These are phyloP conservation scores for Xestobium rufovillosum DNA, from an alignment of 2,888 invertebrate species.

Conservation along the genomic window DNA sequence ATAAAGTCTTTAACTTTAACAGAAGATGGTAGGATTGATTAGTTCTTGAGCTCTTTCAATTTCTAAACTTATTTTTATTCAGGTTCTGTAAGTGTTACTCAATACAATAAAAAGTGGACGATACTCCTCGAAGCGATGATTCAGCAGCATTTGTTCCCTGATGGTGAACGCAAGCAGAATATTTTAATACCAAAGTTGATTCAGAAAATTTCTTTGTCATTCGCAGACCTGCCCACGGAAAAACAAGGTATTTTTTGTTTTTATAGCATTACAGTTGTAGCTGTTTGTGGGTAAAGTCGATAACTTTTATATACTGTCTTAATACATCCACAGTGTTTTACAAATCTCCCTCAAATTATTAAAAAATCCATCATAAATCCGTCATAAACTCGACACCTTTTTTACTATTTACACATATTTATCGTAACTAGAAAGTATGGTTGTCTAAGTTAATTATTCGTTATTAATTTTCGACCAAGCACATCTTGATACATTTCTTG, in stretches of 20 bases:
- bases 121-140: conserved; percentile 85
- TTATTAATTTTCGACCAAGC: too few relatives aligned
- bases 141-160: conserved; percentile 64
- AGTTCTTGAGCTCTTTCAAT: neutral
- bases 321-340: too few relatives aligned
- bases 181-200: conserved; percentile 63
- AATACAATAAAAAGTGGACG: conserved; percentile 62
- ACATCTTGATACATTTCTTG: too few relatives aligned
- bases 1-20: conserved; percentile 33
- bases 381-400: too few relatives aligned
- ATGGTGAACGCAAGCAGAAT: conserved; percentile 54
- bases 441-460: too few relatives aligned
- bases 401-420: too few relatives aligned
- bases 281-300: too few relatives aligned
- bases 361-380: too few relatives aligned
- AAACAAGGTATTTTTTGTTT: conserved; percentile 19
- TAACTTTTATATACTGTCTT: too few relatives aligned
- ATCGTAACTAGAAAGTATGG: too few relatives aligned
- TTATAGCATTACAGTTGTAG: neutral
- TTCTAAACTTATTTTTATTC: conserved; percentile 10
- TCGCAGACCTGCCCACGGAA: conserved; percentile 29
- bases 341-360: too few relatives aligned
- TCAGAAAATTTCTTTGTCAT: conserved; percentile 45
- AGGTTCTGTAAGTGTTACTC: conserved; percentile 30
- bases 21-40: conserved; percentile 33